Evolutionary conservation across 2,797 vertebrate species (phyloP), one percentile per base, ranked within the genome.

Genomic region (Ctenopoma multispine): DNA sequence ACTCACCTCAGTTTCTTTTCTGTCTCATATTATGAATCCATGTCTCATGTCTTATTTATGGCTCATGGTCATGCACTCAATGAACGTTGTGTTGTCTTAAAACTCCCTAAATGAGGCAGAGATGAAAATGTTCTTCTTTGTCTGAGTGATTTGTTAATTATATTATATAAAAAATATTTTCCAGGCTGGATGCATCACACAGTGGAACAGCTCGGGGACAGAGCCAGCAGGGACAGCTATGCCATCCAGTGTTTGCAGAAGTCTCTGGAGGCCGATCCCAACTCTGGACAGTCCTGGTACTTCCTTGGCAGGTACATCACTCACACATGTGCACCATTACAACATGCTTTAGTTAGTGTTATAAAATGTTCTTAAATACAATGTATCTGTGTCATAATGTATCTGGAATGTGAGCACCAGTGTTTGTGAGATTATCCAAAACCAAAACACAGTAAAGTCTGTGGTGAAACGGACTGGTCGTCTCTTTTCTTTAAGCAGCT

Each of bases 141-240:
- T 40, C 9, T 40, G 15, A 38, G 4, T 2, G 1, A 44, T 9
- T 58, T 24, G 48, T 11, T 24, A 2, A 31, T 47, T 21, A 49
- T 10, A n/a, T n/a, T n/a, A n/a, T n/a, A n/a, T n/a, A n/a, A n/a
- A n/a, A n/a, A n/a, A 5, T 8, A 0, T 36, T 14, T 60, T 10
- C 21, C 90, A 99, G 98, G 98, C 94, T 99, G 98, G 98, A 99
- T 99, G 98, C 98, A 99, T 96, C 98, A 99, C 93, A 99, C 97
- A 41, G 96, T 98, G 87, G 98, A 99, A 90, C 98, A 98, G 89
- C 92, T 99, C 80, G 98, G 97, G 92, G 98, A 99, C 91, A 97
- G 97, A 94, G 92, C 96, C 87, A 95, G 94, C 92, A 97, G 98
- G 94, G 97, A 97, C 95, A 97, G 96, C 89, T 98, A 97, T 95